Base-by-base conservation (phyloP, 2,888 invertebrate genomes). In the Drosophila rellima region DNA sequence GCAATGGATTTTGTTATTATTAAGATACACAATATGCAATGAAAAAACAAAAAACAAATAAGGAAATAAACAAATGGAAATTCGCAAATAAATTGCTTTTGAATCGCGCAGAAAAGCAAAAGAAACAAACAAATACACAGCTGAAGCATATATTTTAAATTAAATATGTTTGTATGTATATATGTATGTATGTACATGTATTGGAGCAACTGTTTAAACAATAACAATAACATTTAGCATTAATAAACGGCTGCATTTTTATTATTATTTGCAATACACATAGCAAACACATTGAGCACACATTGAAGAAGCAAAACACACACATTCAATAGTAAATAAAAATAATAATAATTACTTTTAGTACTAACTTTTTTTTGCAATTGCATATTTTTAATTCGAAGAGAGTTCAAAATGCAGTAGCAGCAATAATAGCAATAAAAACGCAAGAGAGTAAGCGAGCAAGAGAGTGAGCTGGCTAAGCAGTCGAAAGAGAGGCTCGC, bases 281-380 rank as follows among this genome's bases (percentile, higher is more conserved):
- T 13, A 35, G 39, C 26, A 51, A 55, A 51, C 17, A 40, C 40
- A 40, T 39, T 17, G 40, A 10, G 17, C 8, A 23, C 55, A 63
- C 57, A 59, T 52, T 18, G 55, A 39, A 65, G 23, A 66, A 31
- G 40, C 54, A 60, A 51, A 44, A 17, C 54, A 29, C 55, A 26
- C 63, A 64, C 51, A 39, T 18, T 57, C 35, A 64, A n/a, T 35
- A 13, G 33, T 11, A 26, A 7, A 23, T 11, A 64, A 26, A 18
- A 13, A 13, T 7, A 11, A 62, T 35, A 60, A 55, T 42, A 57
- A 64, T 70, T 71, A 70, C 55, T 48, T 63, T 48, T 54, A 40
- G 59, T 72, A 76, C 72, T 72, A 76, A 76, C 68, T 59, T 76
- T 71, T 64, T 52, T n/a, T 33, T 44, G 20, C 39, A 69, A 60